Evolutionary conservation across 2,113 vertebrate genomes (phyloP).

Genomic region (Acanthisitta chloris): DNA sequence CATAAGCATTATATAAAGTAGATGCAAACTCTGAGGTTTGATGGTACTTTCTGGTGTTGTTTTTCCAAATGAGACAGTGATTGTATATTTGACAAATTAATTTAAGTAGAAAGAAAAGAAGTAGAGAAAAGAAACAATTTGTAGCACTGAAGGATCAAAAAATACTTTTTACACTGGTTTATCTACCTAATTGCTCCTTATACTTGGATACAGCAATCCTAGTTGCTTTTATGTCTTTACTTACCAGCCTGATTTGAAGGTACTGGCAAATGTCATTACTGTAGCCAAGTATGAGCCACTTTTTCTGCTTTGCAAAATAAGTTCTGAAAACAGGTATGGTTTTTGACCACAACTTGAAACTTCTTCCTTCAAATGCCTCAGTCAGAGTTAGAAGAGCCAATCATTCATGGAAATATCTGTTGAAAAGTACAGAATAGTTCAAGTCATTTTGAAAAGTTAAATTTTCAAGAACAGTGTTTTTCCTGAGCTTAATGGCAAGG

Average conservation of each 20-base stretch:
- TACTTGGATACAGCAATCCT: neutral
- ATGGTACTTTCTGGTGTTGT: neutral
- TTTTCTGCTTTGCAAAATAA: neutral
- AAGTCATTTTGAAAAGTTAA: neutral
- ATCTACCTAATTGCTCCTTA: neutral
- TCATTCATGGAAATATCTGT: neutral
- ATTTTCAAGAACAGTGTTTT: neutral
- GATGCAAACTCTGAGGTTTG: neutral
- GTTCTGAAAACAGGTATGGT: neutral
- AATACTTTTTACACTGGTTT: neutral
- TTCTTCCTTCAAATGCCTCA: neutral
- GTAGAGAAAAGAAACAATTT: neutral
- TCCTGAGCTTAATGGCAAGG: neutral
- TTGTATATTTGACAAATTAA: neutral
- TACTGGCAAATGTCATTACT: neutral
- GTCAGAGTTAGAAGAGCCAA: neutral
- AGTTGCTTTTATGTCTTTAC: neutral
- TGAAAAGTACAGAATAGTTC: neutral
- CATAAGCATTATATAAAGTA: neutral
- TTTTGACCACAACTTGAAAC: neutral
- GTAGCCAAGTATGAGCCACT: neutral
- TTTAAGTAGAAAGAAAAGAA: neutral
- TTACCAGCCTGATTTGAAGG: neutral
- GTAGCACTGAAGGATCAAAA: neutral
- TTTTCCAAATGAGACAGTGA: neutral